These are phyloP conservation scores for Rhagonycha fulva DNA, from an alignment of 2,888 invertebrate genomes.

Conservation along the genomic window DNA sequence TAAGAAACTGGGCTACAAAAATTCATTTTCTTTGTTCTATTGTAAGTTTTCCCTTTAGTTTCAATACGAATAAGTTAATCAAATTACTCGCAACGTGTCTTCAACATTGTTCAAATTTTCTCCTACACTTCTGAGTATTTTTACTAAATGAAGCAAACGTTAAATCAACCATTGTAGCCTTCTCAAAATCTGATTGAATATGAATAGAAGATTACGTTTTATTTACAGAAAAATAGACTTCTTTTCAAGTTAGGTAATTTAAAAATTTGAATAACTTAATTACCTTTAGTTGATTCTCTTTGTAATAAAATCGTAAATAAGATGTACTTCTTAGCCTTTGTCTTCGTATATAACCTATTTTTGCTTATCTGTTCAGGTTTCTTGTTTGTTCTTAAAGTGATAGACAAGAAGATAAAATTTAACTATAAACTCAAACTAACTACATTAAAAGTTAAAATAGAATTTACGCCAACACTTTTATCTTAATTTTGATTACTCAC, in stretches of 20 bases:
- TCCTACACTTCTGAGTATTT: not conserved
- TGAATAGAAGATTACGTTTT: not conserved
- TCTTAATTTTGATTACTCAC: not conserved
- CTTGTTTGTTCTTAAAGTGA: not conserved
- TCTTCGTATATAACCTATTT: not conserved
- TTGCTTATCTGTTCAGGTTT: not conserved
- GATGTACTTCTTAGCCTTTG: not conserved
- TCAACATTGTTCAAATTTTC: not conserved
- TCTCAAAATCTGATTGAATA: not conserved
- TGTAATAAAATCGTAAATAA: not conserved
- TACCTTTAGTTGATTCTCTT: not conserved
- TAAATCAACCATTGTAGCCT: not conserved
- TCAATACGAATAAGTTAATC: conserved; percentile 2
- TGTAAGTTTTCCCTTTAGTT: not conserved
- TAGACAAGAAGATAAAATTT: not conserved
- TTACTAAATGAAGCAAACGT: not conserved
- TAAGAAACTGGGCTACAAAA: not conserved
- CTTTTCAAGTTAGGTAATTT: not conserved
- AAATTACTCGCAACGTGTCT: not conserved
- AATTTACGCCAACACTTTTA: not conserved
- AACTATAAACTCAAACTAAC: not conserved
- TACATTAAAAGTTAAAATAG: not conserved
- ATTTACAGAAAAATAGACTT: not conserved
- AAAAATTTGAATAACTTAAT: not conserved
- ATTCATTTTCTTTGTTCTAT: not conserved